A percentile compares a stretch with the other conserved stretches of the same genome.
phyloP scores from a whole-genome alignment of 1,140 invertebrate genomes.

The Aleiodes sp. region DNA sequence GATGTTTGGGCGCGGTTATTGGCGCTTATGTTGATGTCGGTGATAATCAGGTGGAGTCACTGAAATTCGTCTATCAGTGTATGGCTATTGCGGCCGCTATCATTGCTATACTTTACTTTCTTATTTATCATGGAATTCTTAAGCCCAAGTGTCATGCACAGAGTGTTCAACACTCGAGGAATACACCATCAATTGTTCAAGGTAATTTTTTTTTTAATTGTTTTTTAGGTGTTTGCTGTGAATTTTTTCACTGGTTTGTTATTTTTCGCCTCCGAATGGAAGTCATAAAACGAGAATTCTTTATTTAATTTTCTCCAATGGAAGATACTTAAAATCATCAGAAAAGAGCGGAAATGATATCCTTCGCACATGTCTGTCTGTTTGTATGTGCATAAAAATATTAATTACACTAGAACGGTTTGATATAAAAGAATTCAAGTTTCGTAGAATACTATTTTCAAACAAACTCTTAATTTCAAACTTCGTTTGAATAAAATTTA shows the following conservation, averaged over 20 bases:
- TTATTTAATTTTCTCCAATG: too few species aligned
- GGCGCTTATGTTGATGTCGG: conserved; percentile 66
- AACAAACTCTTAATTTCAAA: too few species aligned
- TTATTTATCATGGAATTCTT: conserved; percentile 75
- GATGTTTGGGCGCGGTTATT: conserved; percentile 73
- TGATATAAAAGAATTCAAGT: too few species aligned
- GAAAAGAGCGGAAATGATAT: too few species aligned
- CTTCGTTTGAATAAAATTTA: too few species aligned
- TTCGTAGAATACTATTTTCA: too few species aligned
- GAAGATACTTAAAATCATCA: too few species aligned
- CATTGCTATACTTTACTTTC: conserved; percentile 73
- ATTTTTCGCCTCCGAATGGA: not conserved
- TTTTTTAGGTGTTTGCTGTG: not conserved
- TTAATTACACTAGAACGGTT: too few species aligned
- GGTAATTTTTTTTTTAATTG: conserved; percentile 50
- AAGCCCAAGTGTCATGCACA: conserved; percentile 75
- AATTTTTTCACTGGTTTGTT: conserved; percentile 7
- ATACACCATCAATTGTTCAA: conserved; percentile 63
- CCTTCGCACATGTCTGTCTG: too few species aligned
- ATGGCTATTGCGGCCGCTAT: conserved; percentile 73
- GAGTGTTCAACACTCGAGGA: conserved; percentile 66
- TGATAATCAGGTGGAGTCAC: conserved; percentile 50
- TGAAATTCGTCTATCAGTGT: conserved; percentile 66
- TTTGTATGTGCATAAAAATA: too few species aligned
- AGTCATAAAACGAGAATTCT: too few species aligned